Percentiles rank a stretch among this genome's conserved stretches.
These are phyloP conservation scores for Suillia variegata DNA, from an alignment of 2,888 invertebrate genomes.

Conservation along the genomic window DNA sequence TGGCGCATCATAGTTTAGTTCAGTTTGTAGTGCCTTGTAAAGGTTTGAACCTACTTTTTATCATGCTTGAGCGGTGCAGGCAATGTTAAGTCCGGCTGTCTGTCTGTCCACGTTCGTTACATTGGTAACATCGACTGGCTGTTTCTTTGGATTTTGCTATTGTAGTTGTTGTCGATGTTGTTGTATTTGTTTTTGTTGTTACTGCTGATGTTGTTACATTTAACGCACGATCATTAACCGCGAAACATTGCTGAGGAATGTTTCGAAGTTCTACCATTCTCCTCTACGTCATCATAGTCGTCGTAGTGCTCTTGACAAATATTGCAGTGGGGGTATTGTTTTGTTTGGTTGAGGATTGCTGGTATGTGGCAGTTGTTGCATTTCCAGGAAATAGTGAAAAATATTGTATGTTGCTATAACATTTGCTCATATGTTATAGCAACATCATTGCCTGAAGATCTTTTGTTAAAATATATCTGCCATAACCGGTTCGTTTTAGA, in stretches of 20 bases:
- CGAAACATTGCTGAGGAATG: conserved; percentile 50
- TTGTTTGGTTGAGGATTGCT: not conserved
- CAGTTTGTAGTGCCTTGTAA: conserved; percentile 11
- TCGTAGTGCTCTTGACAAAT: not conserved
- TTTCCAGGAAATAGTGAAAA: conserved; percentile 8
- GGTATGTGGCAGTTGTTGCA: not conserved
- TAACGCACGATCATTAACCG: conserved; percentile 57
- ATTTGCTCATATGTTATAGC: no score
- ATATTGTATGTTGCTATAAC: not conserved
- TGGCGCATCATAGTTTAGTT: not conserved
- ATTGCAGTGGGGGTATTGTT: not conserved
- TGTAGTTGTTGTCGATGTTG: conserved; percentile 1
- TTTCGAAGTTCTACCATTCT: conserved; percentile 23
- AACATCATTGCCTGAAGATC: no score
- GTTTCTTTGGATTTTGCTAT: not conserved
- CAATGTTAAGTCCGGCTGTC: no score
- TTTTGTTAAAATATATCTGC: no score
- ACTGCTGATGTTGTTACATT: conserved; percentile 44
- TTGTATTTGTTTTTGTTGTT: conserved; percentile 24
- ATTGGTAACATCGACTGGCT: conserved; percentile 3
- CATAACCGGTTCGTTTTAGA: no score
- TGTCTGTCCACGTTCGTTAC: not conserved
- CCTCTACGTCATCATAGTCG: not conserved
- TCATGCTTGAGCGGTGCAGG: conserved; percentile 15
- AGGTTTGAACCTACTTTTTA: conserved; percentile 8